phyloP scores from a whole-genome alignment of 2,888 invertebrate genomes.

The Cyaniris semiargus region DNA sequence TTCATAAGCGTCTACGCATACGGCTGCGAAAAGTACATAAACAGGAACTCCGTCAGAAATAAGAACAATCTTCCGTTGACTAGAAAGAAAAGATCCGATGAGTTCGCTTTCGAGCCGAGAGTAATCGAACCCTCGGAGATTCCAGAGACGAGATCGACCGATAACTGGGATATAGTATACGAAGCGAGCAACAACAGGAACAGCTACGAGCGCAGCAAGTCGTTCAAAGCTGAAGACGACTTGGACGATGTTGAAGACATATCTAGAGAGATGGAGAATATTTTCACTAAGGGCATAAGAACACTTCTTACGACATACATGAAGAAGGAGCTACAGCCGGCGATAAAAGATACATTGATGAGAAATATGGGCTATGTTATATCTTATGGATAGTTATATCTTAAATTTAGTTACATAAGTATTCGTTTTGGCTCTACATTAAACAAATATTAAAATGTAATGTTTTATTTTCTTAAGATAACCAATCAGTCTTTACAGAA shows the following conservation, averaged over 20 bases:
- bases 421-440: background rate
- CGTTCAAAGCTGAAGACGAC: conserved; percentile 76
- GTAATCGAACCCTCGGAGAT: conserved; percentile 52
- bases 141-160: conserved; percentile 54
- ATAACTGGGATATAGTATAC: conserved; percentile 63
- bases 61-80: conserved; percentile 64
- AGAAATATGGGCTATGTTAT: conserved; percentile 92
- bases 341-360: conserved; percentile 92
- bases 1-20: conserved; percentile 93
- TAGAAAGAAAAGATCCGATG: conserved; percentile 63
- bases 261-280: conserved; percentile 90
- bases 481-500: background rate
- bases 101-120: conserved; percentile 66
- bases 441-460: background rate
- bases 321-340: conserved; percentile 91
- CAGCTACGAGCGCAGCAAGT: conserved; percentile 72
- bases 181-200: conserved; percentile 60
- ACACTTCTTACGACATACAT: conserved; percentile 90
- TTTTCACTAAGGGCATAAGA: conserved; percentile 90
- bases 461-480: background rate
- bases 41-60: conserved; percentile 65
- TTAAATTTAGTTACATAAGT: background rate
- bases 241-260: conserved; percentile 84
- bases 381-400: conserved; percentile 84
- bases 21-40: conserved; percentile 84